Conservation (phyloP, 2,113 vertebrate species). For the Chloropsis cyanopogon region DNA sequence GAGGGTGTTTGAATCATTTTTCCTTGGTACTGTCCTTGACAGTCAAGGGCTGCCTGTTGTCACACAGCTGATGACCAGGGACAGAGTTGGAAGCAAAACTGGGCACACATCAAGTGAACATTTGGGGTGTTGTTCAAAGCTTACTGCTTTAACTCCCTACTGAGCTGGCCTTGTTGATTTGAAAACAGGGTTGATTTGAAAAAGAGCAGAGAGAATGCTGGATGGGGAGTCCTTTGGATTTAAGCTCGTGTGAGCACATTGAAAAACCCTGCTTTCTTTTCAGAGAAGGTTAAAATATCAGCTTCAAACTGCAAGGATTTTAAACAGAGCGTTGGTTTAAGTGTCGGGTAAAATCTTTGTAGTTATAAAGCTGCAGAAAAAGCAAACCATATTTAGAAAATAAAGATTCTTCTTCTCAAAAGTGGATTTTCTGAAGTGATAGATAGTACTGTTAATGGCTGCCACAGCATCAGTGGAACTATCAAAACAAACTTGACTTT, state of each 20-base stretch:
- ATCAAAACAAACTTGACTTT: background rate
- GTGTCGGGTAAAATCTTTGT: background rate
- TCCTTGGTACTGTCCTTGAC: background rate
- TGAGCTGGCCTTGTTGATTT: background rate
- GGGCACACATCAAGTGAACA: rapidly evolving
- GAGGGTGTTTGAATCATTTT: background rate
- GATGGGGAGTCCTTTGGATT: background rate
- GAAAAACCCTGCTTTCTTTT: background rate
- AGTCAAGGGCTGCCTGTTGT: background rate
- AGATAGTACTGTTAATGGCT: background rate
- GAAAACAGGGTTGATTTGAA: background rate
- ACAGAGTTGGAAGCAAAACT: background rate
- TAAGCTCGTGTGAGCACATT: background rate
- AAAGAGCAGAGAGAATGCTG: background rate
- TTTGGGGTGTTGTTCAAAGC: rapidly evolving
- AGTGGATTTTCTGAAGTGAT: background rate
- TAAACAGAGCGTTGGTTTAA: background rate
- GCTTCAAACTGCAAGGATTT: background rate
- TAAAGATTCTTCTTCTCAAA: background rate
- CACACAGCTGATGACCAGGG: background rate
- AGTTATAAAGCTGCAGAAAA: background rate
- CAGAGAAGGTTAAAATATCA: background rate
- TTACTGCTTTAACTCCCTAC: background rate
- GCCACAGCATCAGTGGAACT: background rate
- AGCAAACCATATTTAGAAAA: background rate